Base-by-base conservation (phyloP, 2,888 invertebrate species). In the Xestobium rufovillosum region DNA sequence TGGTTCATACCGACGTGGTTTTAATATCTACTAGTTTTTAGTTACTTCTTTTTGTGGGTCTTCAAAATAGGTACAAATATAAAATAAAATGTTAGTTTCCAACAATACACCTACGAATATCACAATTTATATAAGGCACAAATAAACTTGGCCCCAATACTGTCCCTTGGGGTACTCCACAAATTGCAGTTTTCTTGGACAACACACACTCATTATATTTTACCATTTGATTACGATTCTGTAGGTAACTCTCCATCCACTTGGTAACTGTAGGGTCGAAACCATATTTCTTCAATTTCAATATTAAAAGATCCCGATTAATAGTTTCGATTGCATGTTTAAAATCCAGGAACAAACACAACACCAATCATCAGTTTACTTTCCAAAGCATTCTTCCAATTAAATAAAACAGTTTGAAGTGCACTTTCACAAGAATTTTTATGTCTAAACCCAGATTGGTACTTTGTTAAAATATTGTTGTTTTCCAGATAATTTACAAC, bases 371-470 rank as follows among this genome's bases (percentile, higher is more conserved):
- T n/a, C 10, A 6, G 4, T 15, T 15, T 15, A 6, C 8, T 6
- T 15, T 31, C 14, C 10, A 31, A 31, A 6, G 31, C 31, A 31
- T 9, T 31, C 11, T 14, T 31, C 31, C 31, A 31, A 8, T 15
- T 15, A 6, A 15, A 15, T 6, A 6, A 15, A 15, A 31, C 31
- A 31, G 14, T 31, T 15, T 31, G 31, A 9, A 31, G 10, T 8
- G 31, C 31, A 31, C 15, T 14, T 11, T 31, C 31, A 15, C 31
- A 31, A 9, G 31, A 31, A 31, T 31, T 31, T 15, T 10, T 16
- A 14, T 10, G 6, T 31, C 31, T 31, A 15, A 31, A 14, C 9
- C 14, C 31, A 6, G 31, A 13, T 15, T 31, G 31, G 11, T 31
- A 31, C 15, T 31, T 31, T 9, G 8, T 31, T 9, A 31, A 16